Base-by-base conservation (phyloP, 2,888 invertebrate species). In the Dendrolimus houi region DNA sequence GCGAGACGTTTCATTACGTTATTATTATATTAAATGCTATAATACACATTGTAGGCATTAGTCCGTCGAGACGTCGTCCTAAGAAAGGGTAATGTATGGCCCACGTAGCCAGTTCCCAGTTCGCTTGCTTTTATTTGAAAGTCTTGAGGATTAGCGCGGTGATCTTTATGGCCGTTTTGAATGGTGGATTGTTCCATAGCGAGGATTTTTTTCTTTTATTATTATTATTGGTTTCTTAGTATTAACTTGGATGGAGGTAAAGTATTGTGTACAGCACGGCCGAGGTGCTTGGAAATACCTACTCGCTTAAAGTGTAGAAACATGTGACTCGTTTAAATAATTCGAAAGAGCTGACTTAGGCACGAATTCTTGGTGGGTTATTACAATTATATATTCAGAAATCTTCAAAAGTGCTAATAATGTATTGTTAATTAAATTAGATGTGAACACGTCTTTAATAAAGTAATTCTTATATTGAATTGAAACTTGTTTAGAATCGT, bases 21-120 rank as follows among this genome's bases (percentile, higher is more conserved):
- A 90, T 90, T 90, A 90, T 90, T 88, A 89, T 90, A 90, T 89
- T 90, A 89, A 90, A 89, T 86, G 87, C 85, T 89, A 83, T 88
- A 87, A 86, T 88, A 85, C 87, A 88, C 87, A 86, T 85, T 88
- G 89, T 87, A 81, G 80, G 86, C 84, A 87, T 89, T 88, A 87
- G 87, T 82, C 80, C 75, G 77, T 68, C 74, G 75, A 77, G 80
- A 79, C 81, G 76, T 74, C 74, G 75, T 77, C 81, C 79, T 73
- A 76, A 81, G 81, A 77, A 81, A 81, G 77, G 81, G 77, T 81
- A 82, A 84, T 79, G 80, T 79, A 83, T 79, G 74, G 76, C 57
- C 55, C 59, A 29, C 29, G 29, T 29, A 29, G 29, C 29, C 29
- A 29, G 29, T 29, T 29, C 29, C 29, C 57, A 55, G 58, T 61